Evolutionary conservation across 2,797 vertebrate species (phyloP).

Genomic region (Monodelphis domestica): DNA sequence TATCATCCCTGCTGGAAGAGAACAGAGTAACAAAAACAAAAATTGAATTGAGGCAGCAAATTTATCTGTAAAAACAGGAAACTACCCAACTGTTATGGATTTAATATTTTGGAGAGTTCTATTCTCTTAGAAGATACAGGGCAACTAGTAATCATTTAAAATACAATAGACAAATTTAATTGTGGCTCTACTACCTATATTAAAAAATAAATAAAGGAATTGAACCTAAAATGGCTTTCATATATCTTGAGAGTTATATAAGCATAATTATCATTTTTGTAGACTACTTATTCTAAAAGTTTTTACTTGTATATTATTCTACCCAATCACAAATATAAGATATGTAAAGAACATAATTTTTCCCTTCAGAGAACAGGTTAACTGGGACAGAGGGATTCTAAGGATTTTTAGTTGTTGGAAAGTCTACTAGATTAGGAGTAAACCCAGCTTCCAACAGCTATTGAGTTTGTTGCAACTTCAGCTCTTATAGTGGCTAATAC

Average conservation of each 20-base stretch:
- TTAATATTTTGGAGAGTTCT: background rate
- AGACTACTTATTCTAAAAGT: slow-evolving; percentile 29
- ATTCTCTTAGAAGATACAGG: slow-evolving; percentile 21
- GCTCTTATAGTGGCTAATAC: background rate
- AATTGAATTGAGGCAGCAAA: background rate
- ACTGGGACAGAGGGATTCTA: background rate
- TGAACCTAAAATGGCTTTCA: slow-evolving; percentile 30
- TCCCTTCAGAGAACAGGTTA: background rate
- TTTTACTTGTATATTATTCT: slow-evolving; percentile 30
- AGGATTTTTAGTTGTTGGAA: background rate
- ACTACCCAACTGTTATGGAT: slow-evolving; percentile 51
- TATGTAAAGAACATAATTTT: background rate
- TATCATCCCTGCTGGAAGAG: slow-evolving; percentile 16
- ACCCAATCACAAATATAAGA: slow-evolving; percentile 8
- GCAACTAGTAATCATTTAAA: slow-evolving; percentile 72
- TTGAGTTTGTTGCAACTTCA: background rate
- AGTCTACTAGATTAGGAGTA: background rate
- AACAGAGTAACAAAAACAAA: slow-evolving; percentile 32
- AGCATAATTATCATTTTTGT: slow-evolving; percentile 26
- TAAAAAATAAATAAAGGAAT: slow-evolving; percentile 50
- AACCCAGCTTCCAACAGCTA: background rate
- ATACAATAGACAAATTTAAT: slow-evolving; percentile 52
- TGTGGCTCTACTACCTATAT: slow-evolving; percentile 63
- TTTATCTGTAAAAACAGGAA: slow-evolving; percentile 46
- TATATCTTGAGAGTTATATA: slow-evolving; percentile 44